These are phyloP conservation scores for Apoda limacodes DNA, from an alignment of 2,888 invertebrate species.

Conservation along the genomic window DNA sequence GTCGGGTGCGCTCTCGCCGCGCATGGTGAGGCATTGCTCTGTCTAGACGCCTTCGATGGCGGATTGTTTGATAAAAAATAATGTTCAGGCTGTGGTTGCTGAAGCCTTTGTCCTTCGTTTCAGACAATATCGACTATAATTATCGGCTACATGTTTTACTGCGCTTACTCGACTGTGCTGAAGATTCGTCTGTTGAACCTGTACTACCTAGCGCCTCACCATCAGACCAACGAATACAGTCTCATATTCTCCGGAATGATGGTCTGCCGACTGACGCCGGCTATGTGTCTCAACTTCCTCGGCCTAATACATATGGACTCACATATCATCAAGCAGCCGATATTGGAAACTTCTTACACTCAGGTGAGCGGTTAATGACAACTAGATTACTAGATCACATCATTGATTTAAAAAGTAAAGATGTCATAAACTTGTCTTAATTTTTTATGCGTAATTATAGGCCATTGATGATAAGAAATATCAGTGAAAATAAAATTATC, in stretches of 20 bases:
- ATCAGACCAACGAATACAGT: constrained; percentile 98
- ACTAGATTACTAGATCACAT: too few relatives aligned
- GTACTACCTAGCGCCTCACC: constrained; percentile 97
- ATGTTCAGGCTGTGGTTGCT: background rate
- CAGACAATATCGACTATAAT: constrained; percentile 91
- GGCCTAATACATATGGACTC: constrained; percentile 99
- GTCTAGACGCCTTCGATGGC: too few relatives aligned
- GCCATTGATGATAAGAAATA: too few relatives aligned
- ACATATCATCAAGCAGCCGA: constrained; percentile 83
- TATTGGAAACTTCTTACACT: constrained; percentile 94
- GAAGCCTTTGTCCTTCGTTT: constrained; percentile 17
- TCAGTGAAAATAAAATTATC: too few relatives aligned
- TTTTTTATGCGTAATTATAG: too few relatives aligned
- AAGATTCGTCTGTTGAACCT: constrained; percentile 96
- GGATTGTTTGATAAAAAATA: constrained; percentile 20
- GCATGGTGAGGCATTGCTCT: too few relatives aligned
- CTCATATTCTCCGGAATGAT: constrained; percentile 99
- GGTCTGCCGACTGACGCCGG: constrained; percentile 96
- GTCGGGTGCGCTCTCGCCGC: too few relatives aligned
- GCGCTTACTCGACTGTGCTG: constrained; percentile 97
- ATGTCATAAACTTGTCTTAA: too few relatives aligned
- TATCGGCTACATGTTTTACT: constrained; percentile 95
- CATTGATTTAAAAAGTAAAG: too few relatives aligned
- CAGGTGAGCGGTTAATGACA: constrained; percentile 78
- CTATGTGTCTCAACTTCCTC: constrained; percentile 98